Conservation (phyloP, 2,888 invertebrate species). For the Abscondita cerata region DNA sequence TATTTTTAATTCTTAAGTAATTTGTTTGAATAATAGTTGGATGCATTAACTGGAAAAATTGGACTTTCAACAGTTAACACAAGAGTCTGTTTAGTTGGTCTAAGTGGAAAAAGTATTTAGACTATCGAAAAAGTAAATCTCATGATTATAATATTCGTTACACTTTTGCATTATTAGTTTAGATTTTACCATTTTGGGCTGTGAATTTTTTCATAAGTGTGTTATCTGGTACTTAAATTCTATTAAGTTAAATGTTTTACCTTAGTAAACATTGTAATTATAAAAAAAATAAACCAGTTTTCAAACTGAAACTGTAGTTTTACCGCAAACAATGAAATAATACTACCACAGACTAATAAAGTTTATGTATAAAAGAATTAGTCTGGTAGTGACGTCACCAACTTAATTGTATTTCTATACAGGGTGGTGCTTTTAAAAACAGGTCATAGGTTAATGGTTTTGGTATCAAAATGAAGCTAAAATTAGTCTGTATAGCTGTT, state of each 20-base stretch:
- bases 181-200: conserved; percentile 23
- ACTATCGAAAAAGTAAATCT: not conserved
- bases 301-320: conserved; percentile 1
- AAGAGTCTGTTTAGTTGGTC: conserved; percentile 37
- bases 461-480: no score
- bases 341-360: no score
- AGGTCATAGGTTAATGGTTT: no score
- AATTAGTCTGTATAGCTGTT: no score
- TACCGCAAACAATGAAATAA: no score
- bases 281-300: conserved; percentile 15
- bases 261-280: conserved; percentile 16
- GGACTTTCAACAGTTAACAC: conserved; percentile 37
- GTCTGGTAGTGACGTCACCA: no score
- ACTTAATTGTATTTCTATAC: no score
- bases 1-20: not conserved
- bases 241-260: conserved; percentile 19
- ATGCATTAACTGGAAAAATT: conserved; percentile 35
- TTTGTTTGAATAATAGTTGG: conserved; percentile 36
- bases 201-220: conserved; percentile 21
- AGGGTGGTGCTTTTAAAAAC: no score
- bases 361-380: no score
- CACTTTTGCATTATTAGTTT: conserved; percentile 12
- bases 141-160: conserved; percentile 8
- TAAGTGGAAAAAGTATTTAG: conserved; percentile 39
- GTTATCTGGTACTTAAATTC: conserved; percentile 21